Base-by-base conservation (phyloP, 37 sponge, comb jelly and placozoan species). In the Bolinopsis microptera region DNA sequence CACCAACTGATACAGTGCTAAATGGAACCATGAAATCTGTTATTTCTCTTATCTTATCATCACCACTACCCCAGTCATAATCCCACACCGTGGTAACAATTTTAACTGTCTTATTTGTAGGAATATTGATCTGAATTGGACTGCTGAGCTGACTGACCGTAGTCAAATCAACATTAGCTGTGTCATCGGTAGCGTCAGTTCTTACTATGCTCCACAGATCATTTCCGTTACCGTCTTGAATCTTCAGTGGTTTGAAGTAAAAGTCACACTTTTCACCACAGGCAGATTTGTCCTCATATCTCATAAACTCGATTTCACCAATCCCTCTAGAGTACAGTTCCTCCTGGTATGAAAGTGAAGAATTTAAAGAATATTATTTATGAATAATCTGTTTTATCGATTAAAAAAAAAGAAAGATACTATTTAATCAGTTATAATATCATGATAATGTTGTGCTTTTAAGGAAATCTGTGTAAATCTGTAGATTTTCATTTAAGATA, bases 211-310 rank as follows among this genome's bases (percentile, higher is more conserved):
- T 72, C 5, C 5, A 3, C 75, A n/a, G 75, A 30, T 8, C 31
- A 28, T 8, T 72, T 5, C 75, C 75, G 18, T 72, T n/a, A 8
- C 5, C 61, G 13, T 48, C 13, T 48, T 48, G 9, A 48, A 48
- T 48, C 5, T 48, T 48, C 13, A 48, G 61, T 18, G 61, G 61
- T 48, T 48, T 48, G 26, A 72, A 72, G 75, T 24, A 72, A 72
- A 72, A 72, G 26, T 72, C 75, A 72, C 75, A 72, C 31, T 8
- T 24, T 3, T 72, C 75, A 72, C 31, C 75, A 72, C 75, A 72
- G 18, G 5, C 75, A 24, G 13, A 8, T 23, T 21, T 72, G 31
- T 48, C 61, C 13, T 28, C 18, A 21, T 72, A 72, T 28, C 31
- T 72, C 18, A 72, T 8, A 72, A 72, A 72, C 26, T 21, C 3